A percentile compares a stretch with the other conserved stretches of the same genome.
These are phyloP conservation scores for Chrysolina oricalcia DNA, from an alignment of 2,888 invertebrate genomes.

Conservation along the genomic window DNA sequence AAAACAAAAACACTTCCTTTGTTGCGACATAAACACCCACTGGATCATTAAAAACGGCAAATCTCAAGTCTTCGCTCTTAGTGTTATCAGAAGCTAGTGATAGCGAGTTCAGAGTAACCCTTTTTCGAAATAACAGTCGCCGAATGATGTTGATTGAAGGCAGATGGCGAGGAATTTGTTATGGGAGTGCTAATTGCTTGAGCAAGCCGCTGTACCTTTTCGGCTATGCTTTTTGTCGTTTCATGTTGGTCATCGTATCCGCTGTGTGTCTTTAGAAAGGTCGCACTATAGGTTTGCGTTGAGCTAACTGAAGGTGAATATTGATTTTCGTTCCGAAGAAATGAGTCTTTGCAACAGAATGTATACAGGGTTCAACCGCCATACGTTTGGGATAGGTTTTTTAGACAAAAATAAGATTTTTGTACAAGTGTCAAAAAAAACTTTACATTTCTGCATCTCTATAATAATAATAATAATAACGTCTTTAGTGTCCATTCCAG, in stretches of 20 bases:
- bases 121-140: slow-evolving; percentile 60
- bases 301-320: slow-evolving; percentile 33
- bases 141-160: slow-evolving; percentile 62
- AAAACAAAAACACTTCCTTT: slow-evolving; percentile 60
- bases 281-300: slow-evolving; percentile 52
- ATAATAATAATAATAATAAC: too few relatives aligned
- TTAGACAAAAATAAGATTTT: too few relatives aligned
- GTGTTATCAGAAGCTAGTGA: slow-evolving; percentile 63
- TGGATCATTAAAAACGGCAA: slow-evolving; percentile 37
- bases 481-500: too few relatives aligned
- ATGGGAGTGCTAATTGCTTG: slow-evolving; percentile 70
- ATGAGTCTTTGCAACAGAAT: not conserved
- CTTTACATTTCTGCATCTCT: too few relatives aligned
- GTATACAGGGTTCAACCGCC: not conserved
- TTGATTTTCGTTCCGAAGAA: not conserved
- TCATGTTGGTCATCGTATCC: slow-evolving; percentile 60
- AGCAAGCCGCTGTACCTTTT: slow-evolving; percentile 66
- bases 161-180: slow-evolving; percentile 70
- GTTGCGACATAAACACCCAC: slow-evolving; percentile 33
- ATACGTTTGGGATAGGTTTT: not conserved
- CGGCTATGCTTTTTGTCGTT: slow-evolving; percentile 63
- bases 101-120: slow-evolving; percentile 58
- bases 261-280: slow-evolving; percentile 63
- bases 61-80: slow-evolving; percentile 50
- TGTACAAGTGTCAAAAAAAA: too few relatives aligned